Evolutionary conservation across 1,140 invertebrate genomes (phyloP), one percentile per base, ranked within the genome.

Genomic region (Chrysomallon squamiferum): DNA sequence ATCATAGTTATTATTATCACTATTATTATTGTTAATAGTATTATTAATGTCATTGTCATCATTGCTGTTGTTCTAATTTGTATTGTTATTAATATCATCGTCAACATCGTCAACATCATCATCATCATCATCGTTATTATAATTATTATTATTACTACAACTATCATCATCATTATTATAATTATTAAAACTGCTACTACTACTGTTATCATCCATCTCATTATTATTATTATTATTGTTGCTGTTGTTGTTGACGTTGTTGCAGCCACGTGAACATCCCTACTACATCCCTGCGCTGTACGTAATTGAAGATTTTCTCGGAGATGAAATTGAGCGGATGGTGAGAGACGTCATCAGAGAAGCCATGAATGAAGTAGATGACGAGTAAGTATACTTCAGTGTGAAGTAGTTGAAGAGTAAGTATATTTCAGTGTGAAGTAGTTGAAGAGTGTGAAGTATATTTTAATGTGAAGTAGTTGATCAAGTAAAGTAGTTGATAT

Each of bases 201-300:
- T n/a, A n/a, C n/a, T n/a, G n/a, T n/a, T n/a, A n/a, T n/a, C n/a
- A n/a, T n/a, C n/a, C n/a, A n/a, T n/a, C n/a, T n/a, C n/a, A n/a
- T n/a, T n/a, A n/a, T n/a, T n/a, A n/a, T n/a, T n/a, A n/a, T n/a
- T n/a, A n/a, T n/a, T n/a, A n/a, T n/a, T n/a, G n/a, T n/a, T n/a
- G n/a, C 35, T 38, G 35, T 38, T 47, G 43, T 47, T 11, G 9
- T 4, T n/a, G n/a, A n/a, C n/a, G n/a, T n/a, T 62, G 60, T 52
- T 54, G 32, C 59, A 72, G 70, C 62, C 70, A 6, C 62, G 65
- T 15, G 56, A 72, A 52, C 66, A 71, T 43, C 71, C 66, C 4
- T 58, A 38, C n/a, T 72, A 69, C 58, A 50, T 69, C 20, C 69
- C 69, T 20, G 62, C 69, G 1, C 50, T 71, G 27, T 62, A 68